Evolutionary conservation across 2,888 invertebrate species (phyloP).

Genomic region (Trichopoda pennipes): DNA sequence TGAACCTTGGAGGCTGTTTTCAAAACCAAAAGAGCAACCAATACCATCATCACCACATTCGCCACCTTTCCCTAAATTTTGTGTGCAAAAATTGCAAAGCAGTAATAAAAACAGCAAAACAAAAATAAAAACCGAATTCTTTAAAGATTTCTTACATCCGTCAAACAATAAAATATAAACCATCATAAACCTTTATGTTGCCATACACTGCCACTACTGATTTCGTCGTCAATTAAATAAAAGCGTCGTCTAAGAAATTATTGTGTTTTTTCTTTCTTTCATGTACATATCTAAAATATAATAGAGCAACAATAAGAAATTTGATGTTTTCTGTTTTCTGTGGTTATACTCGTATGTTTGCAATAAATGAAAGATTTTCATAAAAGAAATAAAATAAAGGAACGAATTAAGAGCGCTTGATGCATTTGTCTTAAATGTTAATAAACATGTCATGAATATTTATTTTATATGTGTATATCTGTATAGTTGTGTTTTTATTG

Average conservation of each 20-base stretch:
- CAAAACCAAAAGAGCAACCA: conserved; percentile 56
- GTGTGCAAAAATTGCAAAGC: conserved; percentile 23
- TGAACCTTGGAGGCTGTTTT: conserved; percentile 76
- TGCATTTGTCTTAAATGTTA: conserved; percentile 65
- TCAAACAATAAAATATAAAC: conserved; percentile 48
- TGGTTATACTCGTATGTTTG: conserved; percentile 44
- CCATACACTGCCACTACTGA: neutral
- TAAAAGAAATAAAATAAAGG: conserved; percentile 39
- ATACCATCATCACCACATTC: conserved; percentile 20
- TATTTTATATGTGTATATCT: conserved; percentile 3
- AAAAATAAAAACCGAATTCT: conserved; percentile 51
- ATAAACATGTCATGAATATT: conserved; percentile 58
- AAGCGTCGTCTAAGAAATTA: conserved; percentile 64
- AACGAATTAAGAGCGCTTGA: conserved; percentile 50
- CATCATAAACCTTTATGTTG: conserved; percentile 60
- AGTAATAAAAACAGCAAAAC: conserved; percentile 41
- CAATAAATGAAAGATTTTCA: conserved; percentile 46
- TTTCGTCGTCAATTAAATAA: conserved; percentile 40
- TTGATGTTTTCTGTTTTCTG: conserved; percentile 32
- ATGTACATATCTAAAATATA: conserved; percentile 11
- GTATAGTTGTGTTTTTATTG: conserved; percentile 53
- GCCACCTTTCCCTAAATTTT: conserved; percentile 44
- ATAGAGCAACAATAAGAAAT: conserved; percentile 18
- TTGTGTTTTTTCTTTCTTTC: conserved; percentile 40
- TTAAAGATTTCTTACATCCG: conserved; percentile 48